Base-by-base conservation (phyloP, 2,797 vertebrate species). In the Neopelma chrysocephalum region DNA sequence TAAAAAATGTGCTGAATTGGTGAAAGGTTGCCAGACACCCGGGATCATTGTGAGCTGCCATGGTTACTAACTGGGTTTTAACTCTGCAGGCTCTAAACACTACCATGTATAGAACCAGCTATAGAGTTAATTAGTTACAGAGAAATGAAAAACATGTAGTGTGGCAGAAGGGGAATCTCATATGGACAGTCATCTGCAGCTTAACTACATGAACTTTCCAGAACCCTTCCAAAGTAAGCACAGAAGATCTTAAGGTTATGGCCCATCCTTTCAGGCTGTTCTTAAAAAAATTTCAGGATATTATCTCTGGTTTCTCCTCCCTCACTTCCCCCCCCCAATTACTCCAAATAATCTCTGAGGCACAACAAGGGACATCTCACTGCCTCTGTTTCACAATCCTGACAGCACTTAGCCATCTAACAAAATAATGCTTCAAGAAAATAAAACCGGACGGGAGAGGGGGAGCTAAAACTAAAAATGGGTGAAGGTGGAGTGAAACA, bases 21-120 rank as follows among this genome's bases (percentile, higher is more conserved):
- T 82, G 78, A 94, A 88, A 94, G 73, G 82, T 86, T 84, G 88
- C 94, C 93, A 94, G 94, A 95, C 90, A 90, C 43, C 60, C 25
- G 0, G 79, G 62, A 93, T 87, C 91, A 90, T 1, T 71, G 87
- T 61, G 54, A 91, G 82, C 82, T 92, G 76, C 65, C 48, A 51
- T 34, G 43, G 94, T 82, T 87, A 81, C 91, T 82, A 38, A 50
- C 48, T 1, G 51, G 83, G 73, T n/a, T 90, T 94, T 80, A 91
- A 82, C 56, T 66, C 70, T 32, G 51, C 80, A 75, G 70, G 53
- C 47, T 90, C 38, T 42, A 42, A 97, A 90, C 73, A 73, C 21
- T 36, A 17, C 38, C 4, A 0, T 6, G 43, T 23, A 80, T 8
- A 68, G 80, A 94, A 77, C 29, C 48, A 94, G 71, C 31, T 47